Evolutionary conservation across 2,888 invertebrate genomes (phyloP), one percentile per base, ranked within the genome.

Genomic region (Philaethria dido): DNA sequence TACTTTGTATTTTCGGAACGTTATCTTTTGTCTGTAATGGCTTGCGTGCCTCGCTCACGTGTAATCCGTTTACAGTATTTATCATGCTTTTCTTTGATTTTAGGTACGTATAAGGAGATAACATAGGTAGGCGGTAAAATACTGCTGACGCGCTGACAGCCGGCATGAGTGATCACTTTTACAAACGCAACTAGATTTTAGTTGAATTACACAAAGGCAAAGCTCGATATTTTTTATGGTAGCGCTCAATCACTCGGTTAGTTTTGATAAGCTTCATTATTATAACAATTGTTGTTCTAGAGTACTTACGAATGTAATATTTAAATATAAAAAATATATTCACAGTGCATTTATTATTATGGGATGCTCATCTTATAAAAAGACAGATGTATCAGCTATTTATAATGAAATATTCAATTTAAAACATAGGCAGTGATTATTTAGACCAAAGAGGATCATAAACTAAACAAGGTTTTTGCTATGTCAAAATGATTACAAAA

Each of bases 21-120:
- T 82, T 87, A 90, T 87, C 85, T 84, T 83, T 84, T 80, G 83
- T 84, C 83, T 77, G 78, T 80, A 80, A 81, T 82, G 80, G 84
- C 78, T 88, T 79, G 88, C 88, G 88, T 88, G 89, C 77, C 77
- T 75, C 77, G 78, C 76, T 78, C 78, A 80, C 80, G 76, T 81
- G 77, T 79, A 80, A 80, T 82, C 75, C 76, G 77, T 80, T 79
- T 79, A 83, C 78, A 79, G 68, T 79, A 83, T 84, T 88, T 84
- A 87, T 84, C 79, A 78, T 78, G 72, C 77, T 80, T 81, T 72
- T 80, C 78, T 83, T 84, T 87, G 81, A 80, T 89, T 89, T 75
- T 85, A 87, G 87, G 83, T 88, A 88, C 68, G 75, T 73, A 72
- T 60, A 69, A 63, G 63, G 69, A 74, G 76, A 76, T 75, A 74